Evolutionary conservation across 2,888 invertebrate genomes (phyloP).

Genomic region (Cheilosia soror): DNA sequence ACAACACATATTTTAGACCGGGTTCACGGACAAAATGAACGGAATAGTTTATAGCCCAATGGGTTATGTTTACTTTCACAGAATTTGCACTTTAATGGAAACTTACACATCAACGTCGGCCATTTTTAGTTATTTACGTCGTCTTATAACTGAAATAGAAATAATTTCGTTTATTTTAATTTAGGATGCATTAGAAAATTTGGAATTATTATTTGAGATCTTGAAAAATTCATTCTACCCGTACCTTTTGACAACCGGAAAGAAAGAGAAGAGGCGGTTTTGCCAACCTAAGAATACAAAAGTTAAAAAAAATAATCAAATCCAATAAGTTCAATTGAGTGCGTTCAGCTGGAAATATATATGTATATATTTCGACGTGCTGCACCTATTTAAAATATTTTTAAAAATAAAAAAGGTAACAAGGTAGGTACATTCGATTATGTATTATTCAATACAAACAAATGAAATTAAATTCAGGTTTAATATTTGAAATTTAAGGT

Average conservation of each 20-base stretch:
- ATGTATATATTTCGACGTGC: background rate
- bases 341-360: background rate
- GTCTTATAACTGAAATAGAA: slow-evolving; percentile 80
- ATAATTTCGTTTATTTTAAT: slow-evolving; percentile 76
- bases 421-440: too few species aligned
- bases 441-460: too few species aligned
- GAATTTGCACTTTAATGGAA: slow-evolving; percentile 54
- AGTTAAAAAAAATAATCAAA: slow-evolving; percentile 9
- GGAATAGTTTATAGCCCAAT: background rate
- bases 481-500: too few species aligned
- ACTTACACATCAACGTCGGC: slow-evolving; percentile 94
- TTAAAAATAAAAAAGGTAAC: background rate
- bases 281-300: slow-evolving; percentile 63
- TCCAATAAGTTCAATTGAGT: background rate
- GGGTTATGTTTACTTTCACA: slow-evolving; percentile 55
- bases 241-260: slow-evolving; percentile 84
- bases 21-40: slow-evolving; percentile 19
- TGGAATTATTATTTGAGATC: slow-evolving; percentile 76
- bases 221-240: slow-evolving; percentile 76
- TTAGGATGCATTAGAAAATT: slow-evolving; percentile 78
- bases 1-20: slow-evolving; percentile 57
- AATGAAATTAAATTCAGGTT: too few species aligned
- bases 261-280: slow-evolving; percentile 79
- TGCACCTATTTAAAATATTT: background rate
- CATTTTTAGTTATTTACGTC: slow-evolving; percentile 86